Evolutionary conservation across 2,797 vertebrate genomes (phyloP).

Genomic region (Leuciscus waleckii): DNA sequence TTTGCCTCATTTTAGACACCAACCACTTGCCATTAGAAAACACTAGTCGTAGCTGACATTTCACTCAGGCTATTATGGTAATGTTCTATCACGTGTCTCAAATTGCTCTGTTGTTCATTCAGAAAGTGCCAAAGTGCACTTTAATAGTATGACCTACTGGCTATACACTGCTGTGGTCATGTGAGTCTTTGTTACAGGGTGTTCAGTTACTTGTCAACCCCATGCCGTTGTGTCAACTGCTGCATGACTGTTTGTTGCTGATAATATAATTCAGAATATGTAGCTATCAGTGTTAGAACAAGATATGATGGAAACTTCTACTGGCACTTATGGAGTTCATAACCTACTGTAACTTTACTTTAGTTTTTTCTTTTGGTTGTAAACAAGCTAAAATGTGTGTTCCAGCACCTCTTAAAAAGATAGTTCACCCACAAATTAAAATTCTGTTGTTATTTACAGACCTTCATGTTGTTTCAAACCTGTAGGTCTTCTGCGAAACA

Average conservation of each 20-base stretch:
- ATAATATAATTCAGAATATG: slow-evolving; percentile 14
- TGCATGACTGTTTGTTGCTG: slow-evolving; percentile 18
- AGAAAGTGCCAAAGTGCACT: slow-evolving; percentile 48
- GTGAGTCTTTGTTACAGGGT: slow-evolving; percentile 15
- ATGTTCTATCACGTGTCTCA: slow-evolving; percentile 9
- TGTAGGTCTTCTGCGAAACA: neutral
- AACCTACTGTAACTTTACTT: neutral
- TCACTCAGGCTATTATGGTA: slow-evolving; percentile 9
- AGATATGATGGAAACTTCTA: slow-evolving; percentile 24
- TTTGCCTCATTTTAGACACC: neutral
- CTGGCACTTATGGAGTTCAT: neutral
- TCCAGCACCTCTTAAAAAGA: neutral
- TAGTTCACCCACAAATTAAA: neutral
- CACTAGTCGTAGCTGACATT: slow-evolving; percentile 2
- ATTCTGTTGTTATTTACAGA: neutral
- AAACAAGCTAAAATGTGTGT: neutral
- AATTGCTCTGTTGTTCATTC: slow-evolving; percentile 25
- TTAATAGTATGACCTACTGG: slow-evolving; percentile 24
- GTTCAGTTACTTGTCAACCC: slow-evolving; percentile 10
- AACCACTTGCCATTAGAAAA: neutral
- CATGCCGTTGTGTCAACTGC: neutral
- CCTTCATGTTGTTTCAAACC: neutral
- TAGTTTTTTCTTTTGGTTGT: neutral
- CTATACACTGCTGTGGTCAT: slow-evolving; percentile 25
- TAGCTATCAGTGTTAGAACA: slow-evolving; percentile 16